These are phyloP conservation scores for Trinorchestia longiramus DNA, from an alignment of 1,140 invertebrate species.

Conservation along the genomic window DNA sequence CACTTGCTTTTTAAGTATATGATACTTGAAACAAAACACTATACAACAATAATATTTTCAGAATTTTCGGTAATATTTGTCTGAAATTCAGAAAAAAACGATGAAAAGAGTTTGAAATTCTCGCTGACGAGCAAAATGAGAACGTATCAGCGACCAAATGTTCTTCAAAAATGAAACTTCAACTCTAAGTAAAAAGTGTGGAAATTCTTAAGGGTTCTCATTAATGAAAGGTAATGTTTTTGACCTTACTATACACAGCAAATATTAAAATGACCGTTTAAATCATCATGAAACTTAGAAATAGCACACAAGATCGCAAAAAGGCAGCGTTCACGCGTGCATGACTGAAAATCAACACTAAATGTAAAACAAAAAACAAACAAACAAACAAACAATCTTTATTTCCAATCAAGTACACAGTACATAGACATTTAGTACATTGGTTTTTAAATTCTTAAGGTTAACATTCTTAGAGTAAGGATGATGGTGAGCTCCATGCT, in stretches of 20 bases:
- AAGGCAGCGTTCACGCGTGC: too few species aligned
- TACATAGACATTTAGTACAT: too few species aligned
- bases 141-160: not conserved
- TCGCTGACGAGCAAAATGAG: not conserved
- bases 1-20: too few species aligned
- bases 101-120: not conserved
- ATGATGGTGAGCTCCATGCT: too few species aligned
- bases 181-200: not conserved
- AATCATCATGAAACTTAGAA: not conserved
- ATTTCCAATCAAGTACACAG: too few species aligned
- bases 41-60: not conserved
- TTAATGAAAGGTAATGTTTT: not conserved
- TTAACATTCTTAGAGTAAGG: too few species aligned
- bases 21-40: not conserved
- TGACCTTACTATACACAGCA: not conserved
- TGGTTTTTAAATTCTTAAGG: too few species aligned
- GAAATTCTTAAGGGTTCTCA: not conserved
- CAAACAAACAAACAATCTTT: too few species aligned
- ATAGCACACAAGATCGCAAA: not conserved
- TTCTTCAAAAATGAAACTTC: not conserved
- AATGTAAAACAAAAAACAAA: too few species aligned
- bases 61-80: too few species aligned
- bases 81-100: too few species aligned
- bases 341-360: not conserved
- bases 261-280: not conserved